Evolutionary conservation across 2,797 vertebrate genomes (phyloP), one percentile per base, ranked within the genome.

Genomic region (Moxostoma hubbsi): DNA sequence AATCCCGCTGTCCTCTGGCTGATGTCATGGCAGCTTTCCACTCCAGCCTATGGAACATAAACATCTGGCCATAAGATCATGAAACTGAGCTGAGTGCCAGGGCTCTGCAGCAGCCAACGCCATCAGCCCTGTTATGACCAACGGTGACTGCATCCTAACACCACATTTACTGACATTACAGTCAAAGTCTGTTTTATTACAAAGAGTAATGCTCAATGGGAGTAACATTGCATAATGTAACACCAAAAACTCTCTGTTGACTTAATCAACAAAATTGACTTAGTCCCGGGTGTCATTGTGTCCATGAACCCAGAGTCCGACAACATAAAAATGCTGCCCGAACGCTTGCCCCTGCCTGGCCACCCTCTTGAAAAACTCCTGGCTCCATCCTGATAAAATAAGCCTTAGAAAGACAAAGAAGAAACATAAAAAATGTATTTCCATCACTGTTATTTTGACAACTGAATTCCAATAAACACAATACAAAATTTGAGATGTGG

Each of bases 21-120:
- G 93, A 94, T 93, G 92, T 93, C 91, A 94, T 93, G 92, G 91
- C 91, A 93, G 90, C 91, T 92, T 93, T 93, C 93, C 81, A 84
- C 82, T 83, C 77, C 73, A 84, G 86, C 81, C 84, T 84, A 73
- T 85, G 84, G 79, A 85, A 69, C 83, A 82, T 75, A 84, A 84
- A 87, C 84, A 86, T 81, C 81, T 86, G 86, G 81, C 80, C 70
- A 84, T 81, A 79, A 84, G 79, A 87, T 87, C 82, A 84, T 81
- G 88, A 89, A 84, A 80, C 83, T 57, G 83, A 89, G 88, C 87
- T 90, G 87, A 87, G 85, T 90, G 88, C 83, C 82, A 86, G 63
- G 6, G 10, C 51, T 72, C 45, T 62, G 61, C 69, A 73, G 67
- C 73, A 83, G 70, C 51, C 80, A 73, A 55, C 74, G 69, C 74